Evolutionary conservation across 2,888 invertebrate genomes (phyloP).

Genomic region (Idaea aversata): DNA sequence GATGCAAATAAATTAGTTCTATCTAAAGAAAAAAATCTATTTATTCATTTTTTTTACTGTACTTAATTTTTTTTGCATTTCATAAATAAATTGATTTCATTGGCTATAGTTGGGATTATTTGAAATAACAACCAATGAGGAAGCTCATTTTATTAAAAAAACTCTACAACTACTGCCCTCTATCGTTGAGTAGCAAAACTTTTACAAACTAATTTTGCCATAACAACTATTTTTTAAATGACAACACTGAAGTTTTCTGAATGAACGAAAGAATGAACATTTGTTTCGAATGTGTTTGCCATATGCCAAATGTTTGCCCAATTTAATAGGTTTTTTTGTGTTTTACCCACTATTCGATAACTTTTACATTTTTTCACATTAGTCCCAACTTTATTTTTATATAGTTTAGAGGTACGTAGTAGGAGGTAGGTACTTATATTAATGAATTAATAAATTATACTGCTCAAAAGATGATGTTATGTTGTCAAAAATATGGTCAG

Average conservation of each 20-base stretch:
- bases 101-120: not conserved
- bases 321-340: not conserved
- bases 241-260: not conserved
- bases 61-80: not conserved
- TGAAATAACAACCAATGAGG: too few species aligned
- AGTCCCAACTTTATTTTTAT: too few species aligned
- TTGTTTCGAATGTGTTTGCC: not conserved
- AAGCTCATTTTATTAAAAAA: too few species aligned
- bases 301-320: not conserved
- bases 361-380: not conserved
- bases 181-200: not conserved
- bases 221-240: not conserved
- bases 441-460: too few species aligned
- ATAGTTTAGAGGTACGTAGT: too few species aligned
- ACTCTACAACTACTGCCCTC: not conserved
- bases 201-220: not conserved
- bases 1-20: too few species aligned
- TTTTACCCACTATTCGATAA: not conserved
- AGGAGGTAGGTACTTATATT: too few species aligned
- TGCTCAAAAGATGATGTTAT: too few species aligned
- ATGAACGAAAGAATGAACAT: not conserved
- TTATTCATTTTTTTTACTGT: too few species aligned
- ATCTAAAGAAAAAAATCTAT: too few species aligned
- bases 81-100: not conserved
- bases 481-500: not conserved